Percentiles rank a stretch among this genome's conserved stretches.
phyloP scores from a whole-genome alignment of 2,113 vertebrate species.

The Phrynosoma blainvillii region DNA sequence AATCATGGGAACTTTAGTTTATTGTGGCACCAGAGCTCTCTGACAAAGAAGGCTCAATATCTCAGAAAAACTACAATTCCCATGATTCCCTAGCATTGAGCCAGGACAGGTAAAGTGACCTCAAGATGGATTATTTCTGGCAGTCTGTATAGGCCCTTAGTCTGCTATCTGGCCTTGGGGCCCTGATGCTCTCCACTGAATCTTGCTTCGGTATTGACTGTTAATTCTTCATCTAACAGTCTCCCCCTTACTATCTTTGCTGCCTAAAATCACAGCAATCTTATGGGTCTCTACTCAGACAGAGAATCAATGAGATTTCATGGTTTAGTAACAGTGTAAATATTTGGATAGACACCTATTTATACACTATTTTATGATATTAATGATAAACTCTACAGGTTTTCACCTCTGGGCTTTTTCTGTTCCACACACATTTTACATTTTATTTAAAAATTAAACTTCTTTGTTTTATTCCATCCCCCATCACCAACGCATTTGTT shows the following conservation, averaged over 20 bases:
- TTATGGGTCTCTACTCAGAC: neutral
- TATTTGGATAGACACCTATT: neutral
- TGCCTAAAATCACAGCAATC: neutral
- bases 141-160: no score
- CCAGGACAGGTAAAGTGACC: no score
- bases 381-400: neutral
- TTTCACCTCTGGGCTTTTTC: neutral
- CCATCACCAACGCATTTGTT: slow-evolving; percentile 4
- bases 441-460: neutral
- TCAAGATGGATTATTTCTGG: no score
- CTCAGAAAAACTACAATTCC: no score
- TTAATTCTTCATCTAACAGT: neutral
- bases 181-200: neutral
- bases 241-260: neutral
- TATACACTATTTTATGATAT: neutral
- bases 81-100: no score
- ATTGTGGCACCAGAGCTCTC: no score
- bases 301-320: neutral
- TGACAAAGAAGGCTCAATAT: no score
- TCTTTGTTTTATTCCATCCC: neutral
- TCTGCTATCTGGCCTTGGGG: slow-evolving; percentile 27
- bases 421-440: neutral
- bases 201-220: neutral
- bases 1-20: no score
- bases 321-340: neutral